Percentiles rank a stretch among this genome's conserved stretches.
Evolutionary conservation across 2,888 invertebrate genomes (phyloP).

Genomic region (Sphinx pinastri): DNA sequence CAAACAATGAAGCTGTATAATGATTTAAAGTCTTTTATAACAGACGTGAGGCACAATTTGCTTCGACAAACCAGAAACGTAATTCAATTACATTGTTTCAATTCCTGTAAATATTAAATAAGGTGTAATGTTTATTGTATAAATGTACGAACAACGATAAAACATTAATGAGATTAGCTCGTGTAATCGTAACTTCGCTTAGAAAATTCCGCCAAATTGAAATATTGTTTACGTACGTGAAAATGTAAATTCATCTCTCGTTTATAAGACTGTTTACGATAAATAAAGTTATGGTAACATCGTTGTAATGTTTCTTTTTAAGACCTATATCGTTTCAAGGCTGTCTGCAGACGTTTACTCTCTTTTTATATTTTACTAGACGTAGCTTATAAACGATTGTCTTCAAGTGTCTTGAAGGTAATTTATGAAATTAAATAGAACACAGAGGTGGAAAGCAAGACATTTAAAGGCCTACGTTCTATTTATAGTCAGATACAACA

Average conservation of each 20-base stretch:
- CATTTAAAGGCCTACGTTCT: too few relatives aligned
- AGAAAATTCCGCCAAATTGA: constrained; percentile 75
- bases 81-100: constrained; percentile 74
- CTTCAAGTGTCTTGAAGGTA: too few relatives aligned
- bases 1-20: not conserved
- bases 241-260: constrained; percentile 74
- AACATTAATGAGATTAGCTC: constrained; percentile 58
- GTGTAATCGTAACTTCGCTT: constrained; percentile 73
- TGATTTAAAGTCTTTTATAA: not conserved
- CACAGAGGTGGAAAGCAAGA: too few relatives aligned
- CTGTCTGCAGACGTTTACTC: not conserved
- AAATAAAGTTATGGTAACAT: constrained; percentile 56
- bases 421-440: too few relatives aligned
- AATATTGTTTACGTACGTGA: constrained; percentile 67
- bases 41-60: constrained; percentile 43
- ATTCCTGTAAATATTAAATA: constrained; percentile 73
- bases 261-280: constrained; percentile 82
- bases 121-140: constrained; percentile 54
- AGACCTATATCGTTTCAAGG: not conserved
- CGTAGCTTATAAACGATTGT: too few relatives aligned
- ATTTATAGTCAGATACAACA: too few relatives aligned
- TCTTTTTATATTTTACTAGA: too few relatives aligned
- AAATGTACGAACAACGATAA: constrained; percentile 62
- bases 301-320: not conserved
- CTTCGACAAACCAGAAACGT: constrained; percentile 55